Evolutionary conservation across 2,888 invertebrate species (phyloP).

Genomic region (Allophyes oxyacanthae): DNA sequence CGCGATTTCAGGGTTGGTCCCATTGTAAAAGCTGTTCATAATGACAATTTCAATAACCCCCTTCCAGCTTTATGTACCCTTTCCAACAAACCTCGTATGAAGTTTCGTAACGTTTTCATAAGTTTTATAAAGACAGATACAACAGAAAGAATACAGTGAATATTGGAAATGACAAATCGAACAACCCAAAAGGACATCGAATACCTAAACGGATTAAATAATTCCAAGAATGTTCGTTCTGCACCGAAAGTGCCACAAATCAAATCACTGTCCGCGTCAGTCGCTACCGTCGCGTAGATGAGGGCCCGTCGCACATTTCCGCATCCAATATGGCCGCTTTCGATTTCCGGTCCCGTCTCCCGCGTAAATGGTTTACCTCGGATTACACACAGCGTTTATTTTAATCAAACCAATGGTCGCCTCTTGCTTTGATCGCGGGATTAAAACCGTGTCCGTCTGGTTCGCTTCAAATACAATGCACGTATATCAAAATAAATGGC

Average conservation of each 20-base stretch:
- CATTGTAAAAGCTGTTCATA: too few species aligned
- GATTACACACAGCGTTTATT: constrained; percentile 82
- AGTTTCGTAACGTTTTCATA: too few species aligned
- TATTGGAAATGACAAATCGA: constrained; percentile 4
- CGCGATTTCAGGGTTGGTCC: too few species aligned
- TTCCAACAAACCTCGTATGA: too few species aligned
- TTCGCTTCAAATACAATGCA: constrained; percentile 40
- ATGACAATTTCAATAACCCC: too few species aligned
- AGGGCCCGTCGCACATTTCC: constrained; percentile 78
- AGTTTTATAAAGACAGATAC: too few species aligned
- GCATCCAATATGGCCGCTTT: constrained; percentile 85
- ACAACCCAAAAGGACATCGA: constrained; percentile 26
- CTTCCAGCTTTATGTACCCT: too few species aligned
- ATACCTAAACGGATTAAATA: constrained; percentile 45
- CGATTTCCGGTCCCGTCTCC: constrained; percentile 84
- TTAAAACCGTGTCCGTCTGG: constrained; percentile 53
- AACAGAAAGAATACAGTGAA: too few species aligned
- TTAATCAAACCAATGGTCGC: constrained; percentile 69
- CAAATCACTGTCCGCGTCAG: constrained; percentile 46
- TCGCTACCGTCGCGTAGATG: constrained; percentile 26
- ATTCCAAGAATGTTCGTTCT: constrained; percentile 43
- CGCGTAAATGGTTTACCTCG: constrained; percentile 79
- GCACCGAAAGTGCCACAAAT: constrained; percentile 57
- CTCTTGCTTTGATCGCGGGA: constrained; percentile 55
- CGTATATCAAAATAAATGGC: constrained; percentile 50